Evolutionary conservation across 2,888 invertebrate genomes (phyloP), one percentile per base, ranked within the genome.

Genomic region (Cryptus armator): DNA sequence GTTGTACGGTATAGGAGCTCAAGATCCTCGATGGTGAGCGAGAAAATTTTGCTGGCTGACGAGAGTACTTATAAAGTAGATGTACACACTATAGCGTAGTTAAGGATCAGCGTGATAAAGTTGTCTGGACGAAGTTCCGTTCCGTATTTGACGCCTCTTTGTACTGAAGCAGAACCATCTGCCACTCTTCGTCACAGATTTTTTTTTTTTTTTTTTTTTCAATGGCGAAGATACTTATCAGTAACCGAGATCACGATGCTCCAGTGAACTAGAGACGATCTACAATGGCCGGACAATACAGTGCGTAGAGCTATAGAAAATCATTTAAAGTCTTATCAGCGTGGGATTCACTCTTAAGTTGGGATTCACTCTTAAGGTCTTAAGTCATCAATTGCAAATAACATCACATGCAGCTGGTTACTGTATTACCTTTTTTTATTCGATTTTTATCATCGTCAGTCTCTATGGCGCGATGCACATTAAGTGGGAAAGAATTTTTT

Each of bases 1-100:
- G 51, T n/a, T 29, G 62, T 48, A 44, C 24, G 71, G 32, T 62
- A 46, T 29, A 87, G 82, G 70, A 86, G 66, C 82, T 78, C 82
- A 83, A 79, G 83, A 82, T 82, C 86, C 89, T 87, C 88, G 87
- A 70, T 1, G 82, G 77, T 70, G 59, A 75, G 86, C 74, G 62
- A 66, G 51, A 64, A 62, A 51, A 66, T 75, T 84, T 79, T 66
- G 37, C 79, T 66, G 70, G 44, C 53, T 44, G 48, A 32, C 51
- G 62, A 46, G 14, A 12, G 32, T 79, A 43, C 48, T 24, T 14
- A 64, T 68, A 32, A 48, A 46, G 19, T 29, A 32, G 37, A 46
- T 14, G 59, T 56, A 68, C 29, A 68, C 16, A 59, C 19, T 16
- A 48, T 53, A 29, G 59, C 29, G n/a, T 51, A 71, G 16, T 5